phyloP scores from a whole-genome alignment of 2,888 invertebrate species.

The Tiliacea aurago region DNA sequence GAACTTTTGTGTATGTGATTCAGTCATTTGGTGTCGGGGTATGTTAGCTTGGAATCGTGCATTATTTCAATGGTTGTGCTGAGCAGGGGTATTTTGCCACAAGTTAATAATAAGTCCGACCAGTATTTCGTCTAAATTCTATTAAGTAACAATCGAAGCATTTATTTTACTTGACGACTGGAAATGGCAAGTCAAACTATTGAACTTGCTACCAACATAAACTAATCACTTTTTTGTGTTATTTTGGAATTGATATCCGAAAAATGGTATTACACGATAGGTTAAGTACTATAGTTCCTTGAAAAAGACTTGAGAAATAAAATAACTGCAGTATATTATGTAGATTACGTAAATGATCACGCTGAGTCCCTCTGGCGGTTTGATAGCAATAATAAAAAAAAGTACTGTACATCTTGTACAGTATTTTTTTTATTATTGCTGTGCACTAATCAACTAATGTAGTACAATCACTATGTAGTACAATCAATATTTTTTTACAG shows the following conservation, averaged over 20 bases:
- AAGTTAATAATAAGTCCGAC: slow-evolving; percentile 15
- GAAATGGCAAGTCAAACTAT: neutral
- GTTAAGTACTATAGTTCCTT: neutral
- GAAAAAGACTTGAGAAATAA: neutral
- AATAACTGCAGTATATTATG: neutral
- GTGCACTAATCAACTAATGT: slow-evolving; percentile 19
- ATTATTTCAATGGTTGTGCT: slow-evolving; percentile 3
- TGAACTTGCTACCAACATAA: neutral
- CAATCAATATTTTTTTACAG: neutral
- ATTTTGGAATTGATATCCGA: neutral
- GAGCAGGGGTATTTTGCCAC: slow-evolving; percentile 5
- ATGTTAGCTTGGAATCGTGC: neutral
- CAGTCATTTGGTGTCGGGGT: neutral
- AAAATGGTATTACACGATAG: too few species aligned
- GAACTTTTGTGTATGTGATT: neutral
- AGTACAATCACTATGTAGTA: neutral
- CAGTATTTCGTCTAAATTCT: neutral
- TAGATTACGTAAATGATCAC: neutral
- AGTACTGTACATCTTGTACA: too few species aligned
- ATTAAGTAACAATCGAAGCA: neutral
- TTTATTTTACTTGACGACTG: neutral
- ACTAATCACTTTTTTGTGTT: neutral
- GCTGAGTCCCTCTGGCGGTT: neutral
- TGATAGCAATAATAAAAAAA: too few species aligned
- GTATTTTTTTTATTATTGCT: neutral